These are phyloP conservation scores for Mayetiola destructor DNA, from an alignment of 2,888 invertebrate genomes.

Conservation along the genomic window DNA sequence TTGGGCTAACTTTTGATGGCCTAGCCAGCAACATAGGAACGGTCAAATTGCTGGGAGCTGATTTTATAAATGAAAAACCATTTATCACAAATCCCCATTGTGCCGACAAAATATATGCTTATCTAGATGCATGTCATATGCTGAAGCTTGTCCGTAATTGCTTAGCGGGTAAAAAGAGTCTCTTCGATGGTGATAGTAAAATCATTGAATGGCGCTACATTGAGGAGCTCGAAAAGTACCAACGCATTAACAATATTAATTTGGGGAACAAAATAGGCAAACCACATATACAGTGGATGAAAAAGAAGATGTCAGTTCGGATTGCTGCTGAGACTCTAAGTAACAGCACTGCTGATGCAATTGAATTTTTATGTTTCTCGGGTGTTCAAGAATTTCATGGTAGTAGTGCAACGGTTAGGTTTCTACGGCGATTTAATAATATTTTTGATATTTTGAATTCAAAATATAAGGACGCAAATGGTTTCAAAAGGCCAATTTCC, in stretches of 20 bases:
- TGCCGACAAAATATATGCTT: neutral
- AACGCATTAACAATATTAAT: neutral
- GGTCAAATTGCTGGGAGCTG: neutral
- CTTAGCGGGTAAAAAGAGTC: neutral
- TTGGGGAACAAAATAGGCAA: neutral
- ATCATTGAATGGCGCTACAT: neutral
- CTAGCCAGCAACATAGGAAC: neutral
- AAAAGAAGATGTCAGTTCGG: neutral
- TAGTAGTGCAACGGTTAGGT: neutral
- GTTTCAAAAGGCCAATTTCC: neutral
- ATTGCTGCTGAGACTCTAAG: conserved; percentile 8
- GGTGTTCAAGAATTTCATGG: neutral
- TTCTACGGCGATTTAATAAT: neutral
- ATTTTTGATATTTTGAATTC: neutral
- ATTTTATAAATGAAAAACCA: neutral
- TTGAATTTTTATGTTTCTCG: neutral
- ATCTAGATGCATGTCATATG: neutral
- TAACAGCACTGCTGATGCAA: neutral
- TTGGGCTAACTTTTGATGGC: neutral
- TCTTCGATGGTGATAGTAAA: neutral
- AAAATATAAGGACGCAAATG: neutral
- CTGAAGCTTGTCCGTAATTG: neutral
- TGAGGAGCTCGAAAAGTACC: neutral
- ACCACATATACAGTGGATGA: neutral
- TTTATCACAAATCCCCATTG: neutral